Evolutionary conservation across 2,888 invertebrate species (phyloP), one percentile per base, ranked within the genome.

Genomic region (Cantharis rustica): DNA sequence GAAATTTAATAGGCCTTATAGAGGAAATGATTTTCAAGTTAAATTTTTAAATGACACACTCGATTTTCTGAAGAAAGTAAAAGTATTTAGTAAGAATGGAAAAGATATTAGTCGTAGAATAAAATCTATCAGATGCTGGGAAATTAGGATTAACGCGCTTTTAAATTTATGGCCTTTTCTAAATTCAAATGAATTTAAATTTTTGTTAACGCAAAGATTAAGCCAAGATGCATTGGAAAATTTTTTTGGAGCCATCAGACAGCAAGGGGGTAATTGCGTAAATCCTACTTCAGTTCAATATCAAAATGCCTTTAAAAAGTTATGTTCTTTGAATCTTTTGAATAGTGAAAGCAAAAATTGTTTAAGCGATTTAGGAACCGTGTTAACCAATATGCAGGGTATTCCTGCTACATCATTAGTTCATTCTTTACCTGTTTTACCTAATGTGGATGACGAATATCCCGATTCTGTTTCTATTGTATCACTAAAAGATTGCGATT

Each of bases 221-320:
- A 80, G 80, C 73, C 78, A 79, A 72, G 82, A 81, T 63, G 74
- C 76, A 20, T 13, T 82, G 7, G 81, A 82, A 69, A 82, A 79
- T 61, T 80, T 79, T 71, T 82, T 81, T 77, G 81, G 81, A n/a
- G 72, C 61, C 61, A 70, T 82, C 17, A 63, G 80, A 16, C 79
- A 77, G 72, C 77, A 79, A 75, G 72, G 76, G 15, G 80, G 80
- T 17, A 80, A 81, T 63, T 70, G 61, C n/a, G 72, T 79, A 23
- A 81, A 81, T 69, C 82, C 81, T 9, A 81, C 81, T 9, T 78
- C 81, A 9, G 77, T 82, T 1, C 81, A 81, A 26, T 81, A 80
- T 73, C 13, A 27, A 68, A 72, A 80, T 23, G 72, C 81, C 1
- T 81, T 76, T 71, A 79, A 68, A 69, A 81, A 79, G 73, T 69